Evolutionary conservation across 2,797 vertebrate species (phyloP).

Genomic region (Etheostoma perlongum): DNA sequence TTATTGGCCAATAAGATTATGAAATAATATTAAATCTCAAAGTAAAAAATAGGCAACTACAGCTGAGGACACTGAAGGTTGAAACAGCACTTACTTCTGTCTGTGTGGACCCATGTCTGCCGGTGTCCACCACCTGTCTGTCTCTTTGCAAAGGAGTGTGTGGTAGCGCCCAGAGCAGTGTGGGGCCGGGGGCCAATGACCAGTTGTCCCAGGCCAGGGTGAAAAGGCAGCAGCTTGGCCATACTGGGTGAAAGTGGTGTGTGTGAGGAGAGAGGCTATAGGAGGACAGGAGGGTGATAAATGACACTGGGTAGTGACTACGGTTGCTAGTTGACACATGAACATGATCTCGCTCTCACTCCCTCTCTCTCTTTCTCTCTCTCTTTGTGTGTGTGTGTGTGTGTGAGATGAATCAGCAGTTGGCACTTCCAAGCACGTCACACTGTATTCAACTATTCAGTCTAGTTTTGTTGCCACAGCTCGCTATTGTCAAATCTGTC

Average conservation of each 20-base stretch:
- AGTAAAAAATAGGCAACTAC: neutral
- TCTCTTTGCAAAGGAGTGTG: neutral
- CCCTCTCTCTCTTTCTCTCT: neutral
- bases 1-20: neutral
- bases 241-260: conserved; percentile 36
- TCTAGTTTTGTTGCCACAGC: conserved; percentile 7
- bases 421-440: neutral
- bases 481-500: conserved; percentile 26
- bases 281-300: conserved; percentile 16
- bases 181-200: conserved; percentile 37
- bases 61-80: neutral
- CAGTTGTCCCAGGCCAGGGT: conserved; percentile 22
- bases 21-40: neutral
- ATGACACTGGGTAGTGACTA: conserved; percentile 24
- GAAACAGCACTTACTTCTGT: conserved; percentile 15
- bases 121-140: conserved; percentile 10
- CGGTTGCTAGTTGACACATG: conserved; percentile 45
- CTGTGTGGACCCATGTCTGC: conserved; percentile 32
- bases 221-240: conserved; percentile 33
- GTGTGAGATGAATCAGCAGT: conserved; percentile 11
- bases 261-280: neutral
- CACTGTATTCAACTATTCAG: conserved; percentile 24
- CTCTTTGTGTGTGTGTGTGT: conserved; percentile 19
- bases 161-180: conserved; percentile 11
- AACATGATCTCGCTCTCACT: conserved; percentile 37